These are phyloP conservation scores for Caenorhabditis becei DNA, from an alignment of 2,888 invertebrate genomes.

Conservation along the genomic window DNA sequence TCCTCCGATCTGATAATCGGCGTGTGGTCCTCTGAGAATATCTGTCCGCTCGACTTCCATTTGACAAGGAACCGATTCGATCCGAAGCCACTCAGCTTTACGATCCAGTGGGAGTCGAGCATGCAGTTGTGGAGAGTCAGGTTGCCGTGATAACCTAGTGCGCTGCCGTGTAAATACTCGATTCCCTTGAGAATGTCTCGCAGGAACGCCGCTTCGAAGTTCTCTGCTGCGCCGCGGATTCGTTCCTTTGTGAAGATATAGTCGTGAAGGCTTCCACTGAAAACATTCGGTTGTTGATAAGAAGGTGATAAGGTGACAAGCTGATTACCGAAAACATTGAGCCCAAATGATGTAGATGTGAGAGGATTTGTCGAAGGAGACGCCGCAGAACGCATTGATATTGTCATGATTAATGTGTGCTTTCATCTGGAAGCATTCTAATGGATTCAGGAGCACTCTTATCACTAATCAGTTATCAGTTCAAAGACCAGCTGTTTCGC, in stretches of 20 bases:
- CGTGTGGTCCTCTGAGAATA: constrained; percentile 67
- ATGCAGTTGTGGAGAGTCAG: constrained; percentile 76
- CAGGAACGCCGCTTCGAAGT: constrained; percentile 79
- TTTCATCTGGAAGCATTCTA: constrained; percentile 79
- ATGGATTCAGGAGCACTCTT: no score
- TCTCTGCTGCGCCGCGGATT: constrained; percentile 36
- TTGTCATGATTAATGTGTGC: constrained; percentile 76
- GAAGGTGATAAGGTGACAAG: neutral
- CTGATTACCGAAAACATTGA: constrained; percentile 63
- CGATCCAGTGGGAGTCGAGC: constrained; percentile 80
- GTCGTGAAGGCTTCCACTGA: constrained; percentile 73
- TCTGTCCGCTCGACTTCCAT: constrained; percentile 69
- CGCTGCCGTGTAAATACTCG: constrained; percentile 76
- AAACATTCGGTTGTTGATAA: constrained; percentile 25
- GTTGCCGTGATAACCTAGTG: constrained; percentile 76
- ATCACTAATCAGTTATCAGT: no score
- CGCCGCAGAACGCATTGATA: constrained; percentile 77
- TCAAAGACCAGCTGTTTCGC: no score
- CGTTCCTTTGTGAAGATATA: constrained; percentile 65
- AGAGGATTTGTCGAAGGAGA: constrained; percentile 70
- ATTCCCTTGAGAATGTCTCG: constrained; percentile 80
- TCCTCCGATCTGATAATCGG: constrained; percentile 78
- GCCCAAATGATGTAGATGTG: constrained; percentile 73
- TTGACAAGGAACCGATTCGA: constrained; percentile 63
- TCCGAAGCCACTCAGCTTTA: constrained; percentile 79